Base-by-base conservation (phyloP, 2,888 invertebrate genomes). In the Cordilura impudica region DNA sequence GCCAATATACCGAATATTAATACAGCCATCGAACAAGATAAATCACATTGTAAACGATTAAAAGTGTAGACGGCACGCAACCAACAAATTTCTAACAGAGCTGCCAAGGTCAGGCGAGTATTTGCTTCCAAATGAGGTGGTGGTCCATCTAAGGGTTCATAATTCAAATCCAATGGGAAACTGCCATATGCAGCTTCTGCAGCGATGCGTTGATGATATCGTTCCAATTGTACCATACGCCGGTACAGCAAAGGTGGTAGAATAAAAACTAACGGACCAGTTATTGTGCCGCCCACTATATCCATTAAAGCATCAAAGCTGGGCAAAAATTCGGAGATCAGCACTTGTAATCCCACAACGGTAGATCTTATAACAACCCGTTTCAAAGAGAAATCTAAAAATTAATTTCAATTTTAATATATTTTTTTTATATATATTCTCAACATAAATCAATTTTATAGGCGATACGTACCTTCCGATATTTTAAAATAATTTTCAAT, bases 221-320 rank as follows among this genome's bases (percentile, higher is more conserved):
- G 84, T 82, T 90, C 88, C 83, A 94, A 90, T 60, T 91, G 91
- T 63, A 92, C 89, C 8, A 95, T 92, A 86, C 93, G 94, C 0
- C 94, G 90, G 87, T 96, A 97, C 85, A 97, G 93, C 47, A 97
- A 83, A 0, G 97, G 95, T 0, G 97, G 97, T 74, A 96, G 92
- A 75, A 97, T 92, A 83, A 97, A 97, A 84, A 96, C 94, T 10
- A 97, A 89, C 0, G 97, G 95, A 0, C 96, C 95, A 0, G 94
- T 95, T 4, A 97, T 91, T 0, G 95, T 94, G 4, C 96, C 96
- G 0, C 97, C 97, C 8, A 97, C 93, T 0, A 97, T 90, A 1
- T 96, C 94, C 94, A 97, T 95, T 10, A 97, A 94, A 18, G 96
- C 91, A 84, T 97, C 96, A 86, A 97, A 97, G 81, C 94, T 92